Percentiles rank a stretch among this genome's conserved stretches.
Evolutionary conservation across 2,113 vertebrate species (phyloP).

Genomic region (Dinomys branickii): DNA sequence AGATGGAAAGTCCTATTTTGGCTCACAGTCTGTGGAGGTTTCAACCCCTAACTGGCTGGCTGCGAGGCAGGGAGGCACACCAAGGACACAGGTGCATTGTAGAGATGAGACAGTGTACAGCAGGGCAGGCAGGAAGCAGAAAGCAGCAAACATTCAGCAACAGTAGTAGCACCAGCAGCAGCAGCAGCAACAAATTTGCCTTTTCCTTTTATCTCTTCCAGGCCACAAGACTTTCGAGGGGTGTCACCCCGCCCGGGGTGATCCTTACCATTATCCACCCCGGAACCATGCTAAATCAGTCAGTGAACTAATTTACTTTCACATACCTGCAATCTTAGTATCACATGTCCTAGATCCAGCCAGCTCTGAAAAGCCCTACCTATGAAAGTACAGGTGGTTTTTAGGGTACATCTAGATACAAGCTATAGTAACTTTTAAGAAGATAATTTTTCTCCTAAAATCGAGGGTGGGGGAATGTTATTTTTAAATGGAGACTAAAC

Average conservation of each 20-base stretch:
- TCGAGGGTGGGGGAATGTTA: background rate
- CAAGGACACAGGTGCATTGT: background rate
- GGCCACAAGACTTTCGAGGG: background rate
- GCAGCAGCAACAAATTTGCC: background rate
- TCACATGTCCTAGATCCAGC: background rate
- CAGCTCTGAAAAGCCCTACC: background rate
- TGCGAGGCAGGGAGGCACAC: background rate
- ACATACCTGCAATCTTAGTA: background rate
- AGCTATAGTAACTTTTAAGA: background rate
- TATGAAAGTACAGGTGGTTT: background rate
- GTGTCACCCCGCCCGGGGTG: background rate
- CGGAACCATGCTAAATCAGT: background rate
- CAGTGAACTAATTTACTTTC: background rate
- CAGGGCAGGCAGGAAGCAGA: background rate
- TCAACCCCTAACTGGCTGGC: background rate
- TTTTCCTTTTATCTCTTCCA: background rate
- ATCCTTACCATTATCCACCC: background rate
- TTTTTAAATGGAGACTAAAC: slow-evolving; percentile 4
- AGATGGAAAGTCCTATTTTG: background rate
- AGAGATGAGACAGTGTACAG: background rate
- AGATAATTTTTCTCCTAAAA: background rate
- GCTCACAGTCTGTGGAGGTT: background rate
- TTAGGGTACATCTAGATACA: background rate
- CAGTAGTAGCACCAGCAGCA: background rate
- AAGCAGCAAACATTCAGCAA: no score